A percentile compares a stretch with the other conserved stretches of the same genome.
These are phyloP conservation scores for Syrrhaptes paradoxus DNA, from an alignment of 2,113 vertebrate species.

Conservation along the genomic window DNA sequence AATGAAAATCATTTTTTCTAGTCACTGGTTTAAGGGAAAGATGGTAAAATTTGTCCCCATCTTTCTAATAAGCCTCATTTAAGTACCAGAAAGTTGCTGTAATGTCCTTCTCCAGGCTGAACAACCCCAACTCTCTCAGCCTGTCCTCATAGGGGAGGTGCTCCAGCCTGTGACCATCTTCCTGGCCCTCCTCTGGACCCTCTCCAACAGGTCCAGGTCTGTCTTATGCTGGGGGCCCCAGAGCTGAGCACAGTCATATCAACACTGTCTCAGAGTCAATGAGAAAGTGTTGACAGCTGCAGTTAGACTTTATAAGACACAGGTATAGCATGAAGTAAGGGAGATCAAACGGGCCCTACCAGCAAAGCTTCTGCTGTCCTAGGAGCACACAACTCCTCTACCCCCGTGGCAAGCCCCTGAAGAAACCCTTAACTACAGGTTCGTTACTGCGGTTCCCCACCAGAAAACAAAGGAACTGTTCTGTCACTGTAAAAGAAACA, in stretches of 20 bases:
- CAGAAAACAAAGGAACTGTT: background rate
- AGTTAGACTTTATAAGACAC: background rate
- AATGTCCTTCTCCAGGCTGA: too few relatives aligned
- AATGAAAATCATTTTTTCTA: background rate
- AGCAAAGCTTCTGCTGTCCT: background rate
- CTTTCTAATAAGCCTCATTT: too few relatives aligned
- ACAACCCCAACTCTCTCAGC: too few relatives aligned
- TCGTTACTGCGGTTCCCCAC: rapidly evolving
- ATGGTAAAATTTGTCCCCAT: background rate
- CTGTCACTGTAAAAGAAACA: background rate
- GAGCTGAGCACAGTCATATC: background rate
- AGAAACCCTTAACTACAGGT: background rate
- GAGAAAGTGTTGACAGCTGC: background rate
- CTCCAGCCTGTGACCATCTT: too few relatives aligned
- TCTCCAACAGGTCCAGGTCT: too few relatives aligned
- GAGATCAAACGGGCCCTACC: background rate
- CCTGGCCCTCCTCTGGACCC: too few relatives aligned
- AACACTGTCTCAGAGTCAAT: background rate
- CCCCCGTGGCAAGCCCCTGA: background rate
- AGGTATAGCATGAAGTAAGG: background rate
- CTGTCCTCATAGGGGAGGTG: too few relatives aligned
- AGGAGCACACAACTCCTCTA: rapidly evolving
- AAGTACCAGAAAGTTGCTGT: too few relatives aligned
- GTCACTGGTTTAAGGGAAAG: background rate
- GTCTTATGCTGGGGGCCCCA: too few relatives aligned